Conservation (phyloP, 1,140 invertebrate species). For the Brevipalpus yothersi region DNA sequence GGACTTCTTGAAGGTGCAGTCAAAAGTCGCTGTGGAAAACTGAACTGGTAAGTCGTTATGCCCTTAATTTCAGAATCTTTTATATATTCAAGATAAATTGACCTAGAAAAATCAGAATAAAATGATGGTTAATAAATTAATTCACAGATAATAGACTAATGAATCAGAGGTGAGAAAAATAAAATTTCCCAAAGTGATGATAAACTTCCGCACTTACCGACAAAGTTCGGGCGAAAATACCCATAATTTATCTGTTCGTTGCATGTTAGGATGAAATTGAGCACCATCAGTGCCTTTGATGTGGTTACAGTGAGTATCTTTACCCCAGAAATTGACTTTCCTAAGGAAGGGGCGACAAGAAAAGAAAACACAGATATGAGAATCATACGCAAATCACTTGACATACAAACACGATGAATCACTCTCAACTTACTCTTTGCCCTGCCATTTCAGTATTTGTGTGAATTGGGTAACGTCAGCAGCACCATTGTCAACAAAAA, state of each 20-base stretch:
- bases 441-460: not conserved
- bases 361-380: not conserved
- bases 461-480: not conserved
- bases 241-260: not conserved
- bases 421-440: not conserved
- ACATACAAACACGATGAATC: not conserved
- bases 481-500: not conserved
- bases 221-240: not conserved
- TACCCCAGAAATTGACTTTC: not conserved
- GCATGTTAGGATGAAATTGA: constrained; percentile 15
- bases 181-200: not conserved
- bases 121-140: not conserved
- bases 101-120: not conserved
- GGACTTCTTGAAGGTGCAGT: not conserved
- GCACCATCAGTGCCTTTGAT: constrained; percentile 18
- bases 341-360: not conserved
- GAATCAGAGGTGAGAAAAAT: not conserved
- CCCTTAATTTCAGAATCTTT: not conserved
- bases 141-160: not conserved
- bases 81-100: not conserved
- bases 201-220: not conserved
- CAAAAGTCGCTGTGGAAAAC: not conserved
- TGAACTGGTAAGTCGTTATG: not conserved
- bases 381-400: not conserved
- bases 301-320: constrained; percentile 8